A percentile compares a stretch with the other conserved stretches of the same genome.
Conservation (phyloP, 2,888 invertebrate genomes). For the Habroteleia sp. region DNA sequence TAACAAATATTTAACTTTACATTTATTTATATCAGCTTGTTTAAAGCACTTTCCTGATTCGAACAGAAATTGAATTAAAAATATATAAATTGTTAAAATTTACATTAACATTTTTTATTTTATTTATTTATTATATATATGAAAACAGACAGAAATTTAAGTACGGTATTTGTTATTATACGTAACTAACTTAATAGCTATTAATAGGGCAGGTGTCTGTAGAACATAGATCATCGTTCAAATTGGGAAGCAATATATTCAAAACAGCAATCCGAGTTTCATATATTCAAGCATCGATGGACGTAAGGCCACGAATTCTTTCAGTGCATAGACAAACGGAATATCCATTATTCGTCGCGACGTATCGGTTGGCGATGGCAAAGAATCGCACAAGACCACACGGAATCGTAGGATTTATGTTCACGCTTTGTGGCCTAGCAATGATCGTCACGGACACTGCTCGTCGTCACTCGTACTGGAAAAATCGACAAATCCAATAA, state of each 20-base stretch:
- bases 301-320: conserved; percentile 52
- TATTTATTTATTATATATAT: too few species aligned
- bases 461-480: conserved; percentile 66
- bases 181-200: too few species aligned
- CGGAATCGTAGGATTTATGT: conserved; percentile 71
- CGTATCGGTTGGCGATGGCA: conserved; percentile 52
- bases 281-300: conserved; percentile 35
- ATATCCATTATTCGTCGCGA: conserved; percentile 59
- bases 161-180: too few species aligned
- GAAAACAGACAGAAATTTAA: too few species aligned
- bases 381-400: conserved; percentile 61
- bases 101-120: too few species aligned
- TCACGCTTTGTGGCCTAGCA: conserved; percentile 66
- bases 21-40: too few species aligned
- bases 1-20: too few species aligned
- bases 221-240: conserved; percentile 18
- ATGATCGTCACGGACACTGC: conserved; percentile 67
- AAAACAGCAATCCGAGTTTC: conserved; percentile 45
- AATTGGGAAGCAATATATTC: conserved; percentile 34
- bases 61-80: too few species aligned
- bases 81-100: too few species aligned
- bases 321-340: conserved; percentile 40
- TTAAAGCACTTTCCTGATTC: too few species aligned
- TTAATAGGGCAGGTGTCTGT: neutral
- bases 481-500: conserved; percentile 78